Evolutionary conservation across 2,888 invertebrate genomes (phyloP), one percentile per base, ranked within the genome.

Genomic region (Pristionchus fissidentatus): DNA sequence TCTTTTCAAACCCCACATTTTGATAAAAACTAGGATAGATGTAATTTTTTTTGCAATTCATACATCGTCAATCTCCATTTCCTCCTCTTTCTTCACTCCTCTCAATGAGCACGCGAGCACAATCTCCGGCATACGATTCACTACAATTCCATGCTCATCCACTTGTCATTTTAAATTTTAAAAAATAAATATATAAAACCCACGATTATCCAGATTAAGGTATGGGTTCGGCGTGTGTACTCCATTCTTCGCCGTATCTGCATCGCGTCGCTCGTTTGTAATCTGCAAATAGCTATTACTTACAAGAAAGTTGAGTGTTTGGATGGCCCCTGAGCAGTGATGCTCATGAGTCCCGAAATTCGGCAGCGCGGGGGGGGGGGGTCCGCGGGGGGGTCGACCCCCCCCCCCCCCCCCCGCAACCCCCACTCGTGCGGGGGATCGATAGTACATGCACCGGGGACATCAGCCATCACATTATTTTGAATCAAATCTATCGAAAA

Each of bases 231-330:
- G 35, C 10, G 49, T 35, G 4, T 83, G 55, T 1, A 85, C 88
- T 49, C 92, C 91, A 35, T 91, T 90, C 66, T 83, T 85, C 49
- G 86, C 87, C 19, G 87, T 85, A 41, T 85, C 84, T 10, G 86
- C 81, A 60, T 87, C 88, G 4, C 46, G 86, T 52, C 85, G 86
- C 80, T 87, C 87, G 80, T 75, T 82, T n/a, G 57, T 85, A 86
- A 94, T 93, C 86, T 94, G 94, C 88, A 94, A 93, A 82, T 94
- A 93, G 84, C 93, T 93, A 88, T 93, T 94, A 83, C n/a, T n/a
- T n/a, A n/a, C n/a, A n/a, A n/a, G n/a, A n/a, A n/a, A n/a, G n/a
- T n/a, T n/a, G n/a, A n/a, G n/a, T n/a, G n/a, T n/a, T n/a, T n/a
- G n/a, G n/a, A n/a, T n/a, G n/a, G n/a, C n/a, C n/a, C n/a, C n/a